A percentile compares a stretch with the other conserved stretches of the same genome.
These are phyloP conservation scores for Cryptoleucopteryx plumbea DNA, from an alignment of 2,113 vertebrate species.

Conservation along the genomic window DNA sequence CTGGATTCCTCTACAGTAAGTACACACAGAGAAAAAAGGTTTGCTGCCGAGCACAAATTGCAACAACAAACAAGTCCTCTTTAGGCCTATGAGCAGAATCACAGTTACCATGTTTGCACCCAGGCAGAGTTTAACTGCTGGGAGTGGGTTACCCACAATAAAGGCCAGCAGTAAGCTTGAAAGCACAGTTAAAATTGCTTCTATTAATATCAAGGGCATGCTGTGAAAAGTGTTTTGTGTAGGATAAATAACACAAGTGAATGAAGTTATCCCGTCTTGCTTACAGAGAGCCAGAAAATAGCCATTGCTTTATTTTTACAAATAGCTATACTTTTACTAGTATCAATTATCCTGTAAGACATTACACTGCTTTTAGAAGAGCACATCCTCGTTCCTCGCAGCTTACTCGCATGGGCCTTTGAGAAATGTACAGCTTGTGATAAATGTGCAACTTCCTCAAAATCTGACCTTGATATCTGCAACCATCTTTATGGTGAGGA, in stretches of 20 bases:
- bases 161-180: neutral
- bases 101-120: neutral
- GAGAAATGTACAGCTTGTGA: neutral
- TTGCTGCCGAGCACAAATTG: neutral
- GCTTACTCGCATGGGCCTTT: neutral
- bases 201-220: slow-evolving; percentile 28
- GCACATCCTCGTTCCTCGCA: neutral
- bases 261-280: neutral
- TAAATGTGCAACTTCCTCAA: neutral
- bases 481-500: neutral
- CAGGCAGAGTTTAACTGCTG: neutral
- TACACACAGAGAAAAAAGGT: neutral
- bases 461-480: slow-evolving; percentile 1
- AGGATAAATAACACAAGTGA: slow-evolving; percentile 11
- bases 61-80: neutral
- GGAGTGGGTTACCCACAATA: neutral
- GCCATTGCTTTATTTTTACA: slow-evolving; percentile 32
- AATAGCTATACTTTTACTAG: slow-evolving; percentile 15
- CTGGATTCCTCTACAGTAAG: neutral
- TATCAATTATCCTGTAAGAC: neutral
- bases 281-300: slow-evolving; percentile 5
- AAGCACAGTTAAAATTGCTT: neutral
- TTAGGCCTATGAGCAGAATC: neutral
- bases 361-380: neutral
- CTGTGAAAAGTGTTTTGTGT: slow-evolving; percentile 29